Percentiles rank a stretch among this genome's conserved stretches.
Conservation (phyloP, 2,797 vertebrate species). For the Sciurus carolinensis region DNA sequence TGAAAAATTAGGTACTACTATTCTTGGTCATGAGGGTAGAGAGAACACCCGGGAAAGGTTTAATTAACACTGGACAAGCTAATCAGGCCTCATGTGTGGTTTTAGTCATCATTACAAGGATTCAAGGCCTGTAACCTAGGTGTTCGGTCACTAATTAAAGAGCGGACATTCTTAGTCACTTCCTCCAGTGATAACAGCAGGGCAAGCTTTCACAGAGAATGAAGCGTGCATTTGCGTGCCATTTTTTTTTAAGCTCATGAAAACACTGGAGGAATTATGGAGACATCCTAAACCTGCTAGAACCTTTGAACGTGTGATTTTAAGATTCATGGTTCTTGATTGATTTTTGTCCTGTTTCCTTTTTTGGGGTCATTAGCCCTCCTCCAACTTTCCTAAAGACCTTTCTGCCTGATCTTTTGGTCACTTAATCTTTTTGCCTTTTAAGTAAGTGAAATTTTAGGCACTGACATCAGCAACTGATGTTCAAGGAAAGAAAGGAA, state of each 20-base stretch:
- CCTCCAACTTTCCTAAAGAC: not conserved
- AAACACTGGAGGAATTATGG: not conserved
- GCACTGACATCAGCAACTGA: not conserved
- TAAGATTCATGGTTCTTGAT: not conserved
- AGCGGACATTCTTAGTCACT: conserved; percentile 5
- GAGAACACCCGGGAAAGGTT: not conserved
- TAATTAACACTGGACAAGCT: not conserved
- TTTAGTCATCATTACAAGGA: not conserved
- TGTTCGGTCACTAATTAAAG: conserved; percentile 35
- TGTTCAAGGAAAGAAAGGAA: not conserved
- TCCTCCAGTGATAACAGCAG: not conserved
- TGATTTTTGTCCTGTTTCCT: not conserved
- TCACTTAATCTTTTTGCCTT: not conserved
- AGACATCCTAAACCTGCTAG: not conserved
- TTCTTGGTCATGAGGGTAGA: not conserved
- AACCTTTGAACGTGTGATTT: conserved; percentile 3
- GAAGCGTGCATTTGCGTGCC: not conserved
- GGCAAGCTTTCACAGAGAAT: conserved; percentile 35
- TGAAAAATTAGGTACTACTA: not conserved
- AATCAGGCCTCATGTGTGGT: not conserved
- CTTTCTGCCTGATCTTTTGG: not conserved
- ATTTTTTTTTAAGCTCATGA: not conserved
- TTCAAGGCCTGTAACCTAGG: not conserved
- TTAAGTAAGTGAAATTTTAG: not conserved
- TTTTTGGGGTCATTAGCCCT: not conserved